Evolutionary conservation across 2,888 invertebrate genomes (phyloP).

Genomic region (Cantharis nigra): DNA sequence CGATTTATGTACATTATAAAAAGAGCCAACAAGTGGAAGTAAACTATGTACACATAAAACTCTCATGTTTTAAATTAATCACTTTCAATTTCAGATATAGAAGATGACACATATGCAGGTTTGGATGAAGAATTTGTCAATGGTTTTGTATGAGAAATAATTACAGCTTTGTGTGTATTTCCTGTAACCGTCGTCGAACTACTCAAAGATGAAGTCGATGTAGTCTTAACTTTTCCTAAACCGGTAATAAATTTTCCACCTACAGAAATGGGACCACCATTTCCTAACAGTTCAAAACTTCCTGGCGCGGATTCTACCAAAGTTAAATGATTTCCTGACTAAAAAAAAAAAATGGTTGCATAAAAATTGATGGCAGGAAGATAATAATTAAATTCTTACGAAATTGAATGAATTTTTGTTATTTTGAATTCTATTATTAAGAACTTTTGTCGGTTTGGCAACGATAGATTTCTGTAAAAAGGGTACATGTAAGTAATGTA

Average conservation of each 20-base stretch:
- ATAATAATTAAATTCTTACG: constrained; percentile 20
- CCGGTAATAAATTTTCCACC: constrained; percentile 23
- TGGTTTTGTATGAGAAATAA: not conserved
- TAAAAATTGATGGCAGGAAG: not conserved
- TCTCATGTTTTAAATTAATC: not conserved
- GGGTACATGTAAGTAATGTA: not conserved
- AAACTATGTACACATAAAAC: not conserved
- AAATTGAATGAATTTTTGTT: constrained; percentile 24
- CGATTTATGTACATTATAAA: not conserved
- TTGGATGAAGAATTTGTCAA: not conserved
- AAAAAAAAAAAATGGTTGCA: not conserved
- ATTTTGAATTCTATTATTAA: constrained; percentile 36
- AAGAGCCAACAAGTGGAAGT: not conserved
- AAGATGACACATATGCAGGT: not conserved
- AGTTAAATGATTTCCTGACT: constrained; percentile 42
- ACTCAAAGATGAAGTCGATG: constrained; percentile 13
- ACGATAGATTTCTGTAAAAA: constrained; percentile 44
- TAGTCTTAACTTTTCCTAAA: constrained; percentile 21
- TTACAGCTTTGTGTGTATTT: constrained; percentile 5
- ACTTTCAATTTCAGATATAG: not conserved
- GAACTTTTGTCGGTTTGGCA: constrained; percentile 46
- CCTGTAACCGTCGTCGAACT: not conserved
- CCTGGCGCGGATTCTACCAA: constrained; percentile 48
- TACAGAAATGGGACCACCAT: constrained; percentile 31
- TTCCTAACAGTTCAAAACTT: constrained; percentile 43